These are phyloP conservation scores for Megaceryle torquata DNA, from an alignment of 2,113 vertebrate genomes.

Conservation along the genomic window DNA sequence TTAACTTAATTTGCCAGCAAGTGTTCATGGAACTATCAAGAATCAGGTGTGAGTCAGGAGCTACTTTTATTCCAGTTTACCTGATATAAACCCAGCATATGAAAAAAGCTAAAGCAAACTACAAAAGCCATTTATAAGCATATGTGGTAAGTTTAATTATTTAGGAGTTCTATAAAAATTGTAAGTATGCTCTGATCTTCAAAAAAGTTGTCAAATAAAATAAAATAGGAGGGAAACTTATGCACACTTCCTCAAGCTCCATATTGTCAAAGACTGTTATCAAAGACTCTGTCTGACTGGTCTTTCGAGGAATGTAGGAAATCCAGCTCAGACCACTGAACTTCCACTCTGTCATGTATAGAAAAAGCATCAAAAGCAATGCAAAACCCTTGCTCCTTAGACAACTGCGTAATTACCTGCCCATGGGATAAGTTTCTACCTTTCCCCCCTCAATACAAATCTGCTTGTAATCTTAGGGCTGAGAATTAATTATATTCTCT, in stretches of 20 bases:
- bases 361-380: slow-evolving; percentile 55
- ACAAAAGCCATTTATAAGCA: slow-evolving; percentile 35
- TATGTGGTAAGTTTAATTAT: neutral
- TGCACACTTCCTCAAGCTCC: slow-evolving; percentile 52
- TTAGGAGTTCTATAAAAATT: slow-evolving; percentile 44
- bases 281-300: slow-evolving; percentile 24
- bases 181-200: slow-evolving; percentile 52
- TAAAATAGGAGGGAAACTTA: slow-evolving; percentile 41
- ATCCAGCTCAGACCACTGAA: slow-evolving; percentile 48
- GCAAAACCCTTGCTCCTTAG: slow-evolving; percentile 25
- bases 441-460: neutral
- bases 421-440: neutral
- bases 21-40: neutral
- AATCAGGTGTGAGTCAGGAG: neutral
- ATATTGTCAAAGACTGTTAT: slow-evolving; percentile 44
- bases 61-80: slow-evolving; percentile 37
- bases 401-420: neutral
- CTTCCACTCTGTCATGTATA: slow-evolving; percentile 2
- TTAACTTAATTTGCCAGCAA: neutral
- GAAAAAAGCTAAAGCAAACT: slow-evolving; percentile 25
- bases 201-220: slow-evolving; percentile 50
- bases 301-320: slow-evolving; percentile 50
- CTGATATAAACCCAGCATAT: slow-evolving; percentile 14
- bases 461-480: neutral
- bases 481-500: neutral